Percentiles rank a stretch among this genome's conserved stretches.
phyloP scores from a whole-genome alignment of 2,113 vertebrate species.

The Psittacus erithacus region DNA sequence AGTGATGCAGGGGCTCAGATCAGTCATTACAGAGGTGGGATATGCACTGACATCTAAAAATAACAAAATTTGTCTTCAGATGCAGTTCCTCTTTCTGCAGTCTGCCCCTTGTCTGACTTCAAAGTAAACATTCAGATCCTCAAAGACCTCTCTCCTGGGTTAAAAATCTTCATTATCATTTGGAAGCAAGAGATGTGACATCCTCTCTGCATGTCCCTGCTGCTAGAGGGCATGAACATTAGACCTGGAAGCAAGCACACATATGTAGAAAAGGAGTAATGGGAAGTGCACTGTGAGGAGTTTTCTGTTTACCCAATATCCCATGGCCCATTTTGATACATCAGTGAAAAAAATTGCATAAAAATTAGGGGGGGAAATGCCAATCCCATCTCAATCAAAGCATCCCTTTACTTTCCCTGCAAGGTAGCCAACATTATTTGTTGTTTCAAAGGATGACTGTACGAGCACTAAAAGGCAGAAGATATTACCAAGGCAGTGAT shows the following conservation, averaged over 20 bases:
- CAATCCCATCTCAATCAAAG: conserved; percentile 24
- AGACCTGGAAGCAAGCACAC: not conserved
- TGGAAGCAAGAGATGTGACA: conserved; percentile 22
- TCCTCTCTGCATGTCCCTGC: not conserved
- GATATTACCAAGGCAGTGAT: conserved; percentile 47
- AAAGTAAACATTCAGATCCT: not conserved
- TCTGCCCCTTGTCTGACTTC: not conserved
- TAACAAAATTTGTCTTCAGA: not conserved
- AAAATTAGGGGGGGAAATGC: not conserved
- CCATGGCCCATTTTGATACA: not conserved
- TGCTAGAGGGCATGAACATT: not conserved
- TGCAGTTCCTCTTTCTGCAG: conserved; percentile 6
- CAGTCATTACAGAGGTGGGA: not conserved
- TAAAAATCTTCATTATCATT: conserved; percentile 16
- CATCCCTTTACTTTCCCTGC: conserved; percentile 17
- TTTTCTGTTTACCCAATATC: not conserved
- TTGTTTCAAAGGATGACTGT: conserved; percentile 29
- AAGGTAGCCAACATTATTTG: conserved; percentile 28
- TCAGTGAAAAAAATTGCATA: not conserved
- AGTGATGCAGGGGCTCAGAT: not conserved
- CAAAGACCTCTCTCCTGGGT: conserved; percentile 8
- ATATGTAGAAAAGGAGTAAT: not conserved
- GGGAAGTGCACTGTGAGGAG: not conserved
- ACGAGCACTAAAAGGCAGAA: conserved; percentile 49
- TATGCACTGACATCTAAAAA: not conserved